Conservation (phyloP, 2,888 invertebrate species). For the Penaeus monodon region DNA sequence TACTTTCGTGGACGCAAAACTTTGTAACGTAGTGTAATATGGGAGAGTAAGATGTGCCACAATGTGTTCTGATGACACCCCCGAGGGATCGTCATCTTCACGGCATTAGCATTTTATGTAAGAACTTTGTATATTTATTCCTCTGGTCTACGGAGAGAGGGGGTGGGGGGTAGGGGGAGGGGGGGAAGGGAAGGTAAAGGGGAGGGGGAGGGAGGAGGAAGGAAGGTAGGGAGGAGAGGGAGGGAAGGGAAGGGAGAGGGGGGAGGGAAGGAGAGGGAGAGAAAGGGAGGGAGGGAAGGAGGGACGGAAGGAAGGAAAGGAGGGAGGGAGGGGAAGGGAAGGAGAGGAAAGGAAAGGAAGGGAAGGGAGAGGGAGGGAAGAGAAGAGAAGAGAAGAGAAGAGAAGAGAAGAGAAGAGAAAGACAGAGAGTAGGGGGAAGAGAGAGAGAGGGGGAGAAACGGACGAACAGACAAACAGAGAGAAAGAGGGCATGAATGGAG, state of each 20-base stretch:
- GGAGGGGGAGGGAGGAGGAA: background rate
- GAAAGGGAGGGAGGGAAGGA: background rate
- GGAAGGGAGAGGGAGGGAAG: background rate
- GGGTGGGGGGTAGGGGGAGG: background rate
- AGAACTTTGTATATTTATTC: background rate
- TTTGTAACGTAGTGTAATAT: too few species aligned
- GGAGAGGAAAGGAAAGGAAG: background rate
- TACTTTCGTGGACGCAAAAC: too few species aligned
- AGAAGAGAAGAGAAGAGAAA: background rate
- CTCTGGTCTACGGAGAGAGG: background rate
- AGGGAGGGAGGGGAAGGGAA: background rate
- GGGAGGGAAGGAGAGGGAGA: too few species aligned
- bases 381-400: background rate
- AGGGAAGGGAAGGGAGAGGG: background rate
- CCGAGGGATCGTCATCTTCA: background rate
- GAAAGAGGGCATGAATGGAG: background rate
- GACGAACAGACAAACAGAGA: background rate
- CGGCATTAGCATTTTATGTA: background rate
- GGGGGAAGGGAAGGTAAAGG: background rate
- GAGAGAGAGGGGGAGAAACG: constrained; percentile 1
- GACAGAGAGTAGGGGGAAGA: background rate
- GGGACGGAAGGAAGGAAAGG: background rate
- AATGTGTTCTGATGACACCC: too few species aligned
- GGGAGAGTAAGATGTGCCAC: too few species aligned
- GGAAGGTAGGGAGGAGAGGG: too few species aligned